phyloP scores from a whole-genome alignment of 2,113 vertebrate genomes.

The Silurus asotus region DNA sequence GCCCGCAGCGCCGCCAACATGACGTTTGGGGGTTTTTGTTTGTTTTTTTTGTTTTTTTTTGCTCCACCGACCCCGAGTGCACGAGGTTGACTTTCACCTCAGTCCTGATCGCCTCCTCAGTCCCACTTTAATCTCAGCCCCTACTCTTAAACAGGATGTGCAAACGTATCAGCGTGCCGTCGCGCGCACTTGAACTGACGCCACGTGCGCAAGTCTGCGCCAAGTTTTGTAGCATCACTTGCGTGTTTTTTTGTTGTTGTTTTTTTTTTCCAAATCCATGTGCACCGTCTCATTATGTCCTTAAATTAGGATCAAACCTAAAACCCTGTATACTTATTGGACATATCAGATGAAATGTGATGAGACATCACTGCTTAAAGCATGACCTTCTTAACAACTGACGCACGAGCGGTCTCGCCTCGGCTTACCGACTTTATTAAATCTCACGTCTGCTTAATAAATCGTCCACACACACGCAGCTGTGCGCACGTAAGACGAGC shows the following conservation, averaged over 20 bases:
- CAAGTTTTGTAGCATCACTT: no score
- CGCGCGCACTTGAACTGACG: no score
- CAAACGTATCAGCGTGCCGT: no score
- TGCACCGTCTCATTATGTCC: not conserved
- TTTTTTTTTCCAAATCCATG: not conserved
- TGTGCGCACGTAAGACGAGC: not conserved
- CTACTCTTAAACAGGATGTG: conserved; percentile 47
- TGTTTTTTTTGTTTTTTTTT: not conserved
- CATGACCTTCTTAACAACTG: conserved; percentile 39
- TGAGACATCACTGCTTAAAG: not conserved
- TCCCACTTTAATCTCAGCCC: conserved; percentile 67
- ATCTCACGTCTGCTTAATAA: not conserved
- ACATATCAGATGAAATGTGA: not conserved
- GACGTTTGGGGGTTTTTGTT: conserved; percentile 54
- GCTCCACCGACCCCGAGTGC: conserved; percentile 52
- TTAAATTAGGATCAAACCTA: not conserved
- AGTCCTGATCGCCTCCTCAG: conserved; percentile 65
- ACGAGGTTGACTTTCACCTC: conserved; percentile 65
- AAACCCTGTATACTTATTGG: not conserved
- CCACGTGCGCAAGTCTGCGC: no score
- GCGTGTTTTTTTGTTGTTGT: no score
- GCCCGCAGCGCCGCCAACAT: conserved; percentile 61
- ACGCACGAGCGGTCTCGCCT: conserved; percentile 18
- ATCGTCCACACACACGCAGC: not conserved
- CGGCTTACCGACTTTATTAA: conserved; percentile 35